phyloP scores from a whole-genome alignment of 2,888 invertebrate species.

The Hipparchia semele region DNA sequence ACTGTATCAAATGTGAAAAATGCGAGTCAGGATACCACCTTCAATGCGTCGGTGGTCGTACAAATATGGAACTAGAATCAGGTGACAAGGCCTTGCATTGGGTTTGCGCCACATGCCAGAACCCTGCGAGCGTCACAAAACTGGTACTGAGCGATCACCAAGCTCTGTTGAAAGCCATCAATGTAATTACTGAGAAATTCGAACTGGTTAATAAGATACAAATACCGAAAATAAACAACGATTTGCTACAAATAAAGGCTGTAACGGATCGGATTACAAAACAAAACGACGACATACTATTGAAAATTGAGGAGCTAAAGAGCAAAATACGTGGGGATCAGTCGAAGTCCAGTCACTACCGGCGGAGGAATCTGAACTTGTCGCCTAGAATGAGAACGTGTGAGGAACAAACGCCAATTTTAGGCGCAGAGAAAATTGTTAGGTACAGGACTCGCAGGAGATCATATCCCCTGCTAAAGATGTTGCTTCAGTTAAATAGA shows the following conservation, averaged over 20 bases:
- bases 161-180: slow-evolving; percentile 50
- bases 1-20: slow-evolving; percentile 53
- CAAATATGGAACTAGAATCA: slow-evolving; percentile 45
- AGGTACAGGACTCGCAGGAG: slow-evolving; percentile 34
- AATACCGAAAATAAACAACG: slow-evolving; percentile 63
- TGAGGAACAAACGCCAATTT: slow-evolving; percentile 43
- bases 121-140: slow-evolving; percentile 43
- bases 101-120: slow-evolving; percentile 63
- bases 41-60: slow-evolving; percentile 47
- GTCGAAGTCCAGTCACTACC: slow-evolving; percentile 18
- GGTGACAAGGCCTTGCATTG: slow-evolving; percentile 61
- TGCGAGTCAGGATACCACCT: slow-evolving; percentile 55
- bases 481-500: slow-evolving; percentile 36
- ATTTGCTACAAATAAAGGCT: slow-evolving; percentile 58
- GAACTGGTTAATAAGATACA: slow-evolving; percentile 69
- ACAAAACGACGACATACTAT: slow-evolving; percentile 63
- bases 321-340: slow-evolving; percentile 31
- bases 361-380: slow-evolving; percentile 32
- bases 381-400: slow-evolving; percentile 33
- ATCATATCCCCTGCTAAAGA: slow-evolving; percentile 37
- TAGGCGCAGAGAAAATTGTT: slow-evolving; percentile 50
- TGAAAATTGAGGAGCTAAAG: slow-evolving; percentile 54
- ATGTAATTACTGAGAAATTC: slow-evolving; percentile 60
- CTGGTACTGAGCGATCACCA: slow-evolving; percentile 44
- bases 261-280: slow-evolving; percentile 56